phyloP scores from a whole-genome alignment of 2,797 vertebrate genomes.

The Otolemur crassicaudatus region DNA sequence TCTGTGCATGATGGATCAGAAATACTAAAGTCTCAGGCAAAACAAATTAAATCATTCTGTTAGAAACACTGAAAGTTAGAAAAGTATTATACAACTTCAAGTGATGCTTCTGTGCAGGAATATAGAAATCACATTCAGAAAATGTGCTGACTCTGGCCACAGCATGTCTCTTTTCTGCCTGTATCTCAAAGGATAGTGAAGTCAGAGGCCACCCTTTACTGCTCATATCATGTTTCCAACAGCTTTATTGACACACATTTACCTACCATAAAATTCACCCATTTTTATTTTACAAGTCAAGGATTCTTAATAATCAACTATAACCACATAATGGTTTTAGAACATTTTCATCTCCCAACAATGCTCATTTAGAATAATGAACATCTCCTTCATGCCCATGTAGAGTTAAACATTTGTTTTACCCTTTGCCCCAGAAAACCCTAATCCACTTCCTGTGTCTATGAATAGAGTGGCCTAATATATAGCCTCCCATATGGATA shows the following conservation, averaged over 20 bases:
- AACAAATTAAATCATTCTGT: neutral
- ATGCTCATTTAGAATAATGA: neutral
- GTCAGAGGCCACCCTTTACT: neutral
- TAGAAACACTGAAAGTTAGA: neutral
- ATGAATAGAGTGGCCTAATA: neutral
- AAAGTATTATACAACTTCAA: neutral
- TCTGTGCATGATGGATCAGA: neutral
- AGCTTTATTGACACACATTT: neutral
- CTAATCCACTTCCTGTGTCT: neutral
- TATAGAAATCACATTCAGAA: neutral
- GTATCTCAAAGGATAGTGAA: neutral
- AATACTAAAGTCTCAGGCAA: conserved; percentile 12
- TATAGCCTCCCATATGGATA: neutral
- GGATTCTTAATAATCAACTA: neutral
- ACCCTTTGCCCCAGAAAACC: neutral
- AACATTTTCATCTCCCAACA: neutral
- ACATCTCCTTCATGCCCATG: neutral
- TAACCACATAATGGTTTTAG: neutral
- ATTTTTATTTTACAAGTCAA: conserved; percentile 5
- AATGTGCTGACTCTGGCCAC: neutral
- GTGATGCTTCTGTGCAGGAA: neutral
- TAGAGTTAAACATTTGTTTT: neutral
- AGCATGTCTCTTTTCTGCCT: neutral
- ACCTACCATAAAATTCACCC: neutral
- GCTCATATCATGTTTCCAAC: neutral